These are phyloP conservation scores for Potamilus streckersoni DNA, from an alignment of 1,140 invertebrate species.

Conservation along the genomic window DNA sequence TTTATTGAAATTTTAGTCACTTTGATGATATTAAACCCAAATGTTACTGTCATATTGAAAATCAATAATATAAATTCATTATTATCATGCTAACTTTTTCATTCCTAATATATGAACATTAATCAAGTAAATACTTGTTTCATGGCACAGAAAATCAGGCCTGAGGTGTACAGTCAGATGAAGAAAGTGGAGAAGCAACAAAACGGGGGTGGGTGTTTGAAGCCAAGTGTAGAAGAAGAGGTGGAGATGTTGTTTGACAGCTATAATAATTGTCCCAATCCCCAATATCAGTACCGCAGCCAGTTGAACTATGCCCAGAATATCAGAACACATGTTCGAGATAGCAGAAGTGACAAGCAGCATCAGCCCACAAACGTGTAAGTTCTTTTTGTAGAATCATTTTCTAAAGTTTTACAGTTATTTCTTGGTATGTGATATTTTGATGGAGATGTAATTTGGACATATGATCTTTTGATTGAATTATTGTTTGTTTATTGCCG, in stretches of 20 bases:
- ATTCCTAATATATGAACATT: neutral
- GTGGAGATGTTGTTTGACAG: conserved; percentile 9
- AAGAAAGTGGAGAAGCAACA: conserved; percentile 26
- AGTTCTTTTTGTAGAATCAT: neutral
- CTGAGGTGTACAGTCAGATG: conserved; percentile 44
- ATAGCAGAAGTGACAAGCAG: neutral
- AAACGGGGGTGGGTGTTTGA: conserved; percentile 17
- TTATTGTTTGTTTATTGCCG: too few relatives aligned
- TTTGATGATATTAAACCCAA: too few relatives aligned
- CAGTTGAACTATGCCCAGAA: conserved; percentile 71
- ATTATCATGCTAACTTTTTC: neutral
- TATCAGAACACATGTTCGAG: conserved; percentile 40
- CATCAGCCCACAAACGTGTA: neutral
- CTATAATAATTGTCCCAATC: conserved; percentile 81
- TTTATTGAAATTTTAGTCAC: too few relatives aligned
- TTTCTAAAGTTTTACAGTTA: too few relatives aligned
- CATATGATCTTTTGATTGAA: too few relatives aligned
- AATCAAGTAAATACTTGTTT: conserved; percentile 9
- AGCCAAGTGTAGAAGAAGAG: too few relatives aligned
- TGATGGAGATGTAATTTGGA: too few relatives aligned
- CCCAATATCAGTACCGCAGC: conserved; percentile 82
- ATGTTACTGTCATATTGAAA: too few relatives aligned
- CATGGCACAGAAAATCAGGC: conserved; percentile 28
- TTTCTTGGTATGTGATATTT: too few relatives aligned
- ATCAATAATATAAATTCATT: neutral